Conservation (phyloP, 37 sponge, comb jelly and placozoan species). For the Halisarca cf. caerulea region DNA sequence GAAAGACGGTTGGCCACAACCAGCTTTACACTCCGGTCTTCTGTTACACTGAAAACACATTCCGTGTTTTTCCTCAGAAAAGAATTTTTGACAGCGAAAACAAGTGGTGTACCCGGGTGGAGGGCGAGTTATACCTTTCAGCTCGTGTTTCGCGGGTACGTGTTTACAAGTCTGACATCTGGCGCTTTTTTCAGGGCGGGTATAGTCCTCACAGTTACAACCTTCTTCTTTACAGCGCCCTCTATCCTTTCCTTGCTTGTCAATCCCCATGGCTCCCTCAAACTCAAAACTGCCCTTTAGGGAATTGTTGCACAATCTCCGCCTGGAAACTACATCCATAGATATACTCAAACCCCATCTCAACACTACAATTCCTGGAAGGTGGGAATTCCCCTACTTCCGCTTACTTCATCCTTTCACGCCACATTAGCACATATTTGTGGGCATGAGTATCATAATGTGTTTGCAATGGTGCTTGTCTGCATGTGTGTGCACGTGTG, state of each 20-base stretch:
- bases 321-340: no score
- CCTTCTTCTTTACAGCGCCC: conserved; percentile 1
- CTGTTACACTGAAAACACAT: not conserved
- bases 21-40: not conserved
- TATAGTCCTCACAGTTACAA: not conserved
- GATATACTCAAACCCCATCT: no score
- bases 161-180: not conserved
- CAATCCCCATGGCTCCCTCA: not conserved
- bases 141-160: not conserved
- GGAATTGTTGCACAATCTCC: no score
- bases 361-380: no score
- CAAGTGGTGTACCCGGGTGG: not conserved
- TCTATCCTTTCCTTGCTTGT: conserved; percentile 2
- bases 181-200: not conserved
- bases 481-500: no score
- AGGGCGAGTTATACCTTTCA: not conserved
- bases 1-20: not conserved
- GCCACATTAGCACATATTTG: no score
- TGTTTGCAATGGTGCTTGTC: no score
- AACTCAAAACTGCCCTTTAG: no score
- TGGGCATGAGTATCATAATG: no score
- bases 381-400: no score
- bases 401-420: no score
- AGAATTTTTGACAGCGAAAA: not conserved
- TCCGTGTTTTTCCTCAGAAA: not conserved